Evolutionary conservation across 1,140 invertebrate species (phyloP).

Genomic region (Bombus impatiens): DNA sequence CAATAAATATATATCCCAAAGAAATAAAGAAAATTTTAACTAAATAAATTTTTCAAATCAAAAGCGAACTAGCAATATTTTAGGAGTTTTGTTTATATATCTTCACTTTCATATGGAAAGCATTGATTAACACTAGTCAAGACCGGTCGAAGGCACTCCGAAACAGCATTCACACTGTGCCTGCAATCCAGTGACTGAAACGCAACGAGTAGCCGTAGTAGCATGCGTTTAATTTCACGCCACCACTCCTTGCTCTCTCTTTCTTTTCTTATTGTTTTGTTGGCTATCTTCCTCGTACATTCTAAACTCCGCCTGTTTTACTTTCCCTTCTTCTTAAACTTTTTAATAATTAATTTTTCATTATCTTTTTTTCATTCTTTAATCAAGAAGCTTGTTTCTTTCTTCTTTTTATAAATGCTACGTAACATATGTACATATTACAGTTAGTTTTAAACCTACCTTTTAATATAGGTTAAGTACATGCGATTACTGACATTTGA

Average conservation of each 20-base stretch:
- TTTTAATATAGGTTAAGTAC: conserved; percentile 1
- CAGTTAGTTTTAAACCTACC: not conserved
- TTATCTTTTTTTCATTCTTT: not conserved
- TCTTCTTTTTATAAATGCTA: not conserved
- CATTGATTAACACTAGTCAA: not conserved
- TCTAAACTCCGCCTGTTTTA: not conserved
- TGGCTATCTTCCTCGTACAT: not conserved
- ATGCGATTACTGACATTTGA: not conserved
- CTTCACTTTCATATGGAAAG: not conserved
- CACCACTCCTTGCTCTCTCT: conserved; percentile 17
- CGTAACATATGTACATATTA: not conserved
- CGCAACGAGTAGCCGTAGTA: conserved; percentile 23
- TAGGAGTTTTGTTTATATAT: not conserved
- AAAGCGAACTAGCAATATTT: not conserved
- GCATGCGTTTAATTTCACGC: conserved; percentile 54
- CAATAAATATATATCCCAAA: not conserved
- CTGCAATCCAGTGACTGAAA: conserved; percentile 66
- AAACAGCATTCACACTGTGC: conserved; percentile 50
- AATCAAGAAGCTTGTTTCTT: not conserved
- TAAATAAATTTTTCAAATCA: not conserved
- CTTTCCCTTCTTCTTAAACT: not conserved
- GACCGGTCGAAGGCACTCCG: not conserved
- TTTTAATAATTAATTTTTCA: not conserved
- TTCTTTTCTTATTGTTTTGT: not conserved
- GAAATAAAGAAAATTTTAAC: not conserved